These are phyloP conservation scores for Cephalopterus ornatus DNA, from an alignment of 2,113 vertebrate species.

Conservation along the genomic window DNA sequence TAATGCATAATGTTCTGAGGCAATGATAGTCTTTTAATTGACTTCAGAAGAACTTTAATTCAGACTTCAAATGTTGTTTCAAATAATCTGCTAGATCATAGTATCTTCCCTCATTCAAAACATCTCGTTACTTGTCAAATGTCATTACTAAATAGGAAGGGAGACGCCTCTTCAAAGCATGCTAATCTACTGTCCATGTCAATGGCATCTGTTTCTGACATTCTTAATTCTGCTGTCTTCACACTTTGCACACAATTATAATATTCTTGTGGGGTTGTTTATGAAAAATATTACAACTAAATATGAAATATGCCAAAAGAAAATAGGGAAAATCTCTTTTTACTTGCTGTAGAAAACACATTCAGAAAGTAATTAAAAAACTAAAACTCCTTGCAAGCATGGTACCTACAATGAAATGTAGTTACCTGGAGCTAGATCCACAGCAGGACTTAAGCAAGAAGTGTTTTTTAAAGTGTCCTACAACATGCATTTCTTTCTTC, in stretches of 20 bases:
- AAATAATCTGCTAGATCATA: background rate
- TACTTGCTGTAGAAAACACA: background rate
- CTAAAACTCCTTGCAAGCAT: background rate
- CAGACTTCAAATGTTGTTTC: background rate
- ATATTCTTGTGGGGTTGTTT: background rate
- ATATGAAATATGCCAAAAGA: background rate
- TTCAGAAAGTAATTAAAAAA: background rate
- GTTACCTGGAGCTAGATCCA: background rate
- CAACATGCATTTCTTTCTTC: background rate
- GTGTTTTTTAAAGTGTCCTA: background rate
- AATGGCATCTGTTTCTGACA: background rate
- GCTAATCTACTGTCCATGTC: background rate
- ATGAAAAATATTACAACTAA: background rate
- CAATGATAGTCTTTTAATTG: background rate
- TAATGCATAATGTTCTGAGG: background rate
- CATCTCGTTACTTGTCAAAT: background rate
- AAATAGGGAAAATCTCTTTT: background rate
- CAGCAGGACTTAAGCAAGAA: background rate
- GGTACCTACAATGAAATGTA: background rate
- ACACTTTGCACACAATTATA: background rate
- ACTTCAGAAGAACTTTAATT: background rate
- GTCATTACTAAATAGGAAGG: background rate
- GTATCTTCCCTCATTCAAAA: background rate
- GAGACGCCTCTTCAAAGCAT: background rate
- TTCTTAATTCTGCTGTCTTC: background rate